phyloP scores from a whole-genome alignment of 1,140 invertebrate genomes.

The Drosophila sulfurigaster region DNA sequence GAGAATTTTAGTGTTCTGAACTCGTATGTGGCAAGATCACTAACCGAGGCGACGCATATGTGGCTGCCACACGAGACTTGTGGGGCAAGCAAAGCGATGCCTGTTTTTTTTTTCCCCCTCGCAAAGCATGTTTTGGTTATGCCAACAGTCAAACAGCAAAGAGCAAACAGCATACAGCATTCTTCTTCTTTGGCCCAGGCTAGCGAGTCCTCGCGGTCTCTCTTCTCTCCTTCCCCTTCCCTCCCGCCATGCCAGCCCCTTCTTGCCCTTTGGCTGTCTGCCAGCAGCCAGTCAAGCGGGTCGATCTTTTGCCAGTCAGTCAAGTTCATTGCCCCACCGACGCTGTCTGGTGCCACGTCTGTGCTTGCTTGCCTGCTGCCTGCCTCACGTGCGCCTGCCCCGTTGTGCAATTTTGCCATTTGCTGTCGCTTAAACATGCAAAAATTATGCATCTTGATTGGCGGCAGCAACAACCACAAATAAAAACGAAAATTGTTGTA shows the following conservation, averaged over 20 bases:
- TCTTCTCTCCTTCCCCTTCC: background rate
- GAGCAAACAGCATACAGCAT: background rate
- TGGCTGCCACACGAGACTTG: conserved; percentile 29
- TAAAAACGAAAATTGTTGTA: conserved; percentile 13
- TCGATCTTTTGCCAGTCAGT: conserved; percentile 60
- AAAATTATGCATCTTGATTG: conserved; percentile 77
- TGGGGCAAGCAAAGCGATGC: conserved; percentile 6
- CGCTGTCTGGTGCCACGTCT: conserved; percentile 47
- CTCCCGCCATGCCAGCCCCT: conserved; percentile 8
- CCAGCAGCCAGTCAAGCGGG: conserved; percentile 64
- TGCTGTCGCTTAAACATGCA: conserved; percentile 54
- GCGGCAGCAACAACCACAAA: conserved; percentile 24
- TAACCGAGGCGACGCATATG: conserved; percentile 35
- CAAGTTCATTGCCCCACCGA: conserved; percentile 72
- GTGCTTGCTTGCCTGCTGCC: conserved; percentile 27
- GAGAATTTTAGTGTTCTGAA: background rate
- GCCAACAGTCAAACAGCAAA: conserved; percentile 4
- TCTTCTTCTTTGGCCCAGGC: conserved; percentile 29
- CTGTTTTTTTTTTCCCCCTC: background rate
- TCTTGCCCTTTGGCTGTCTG: conserved; percentile 47
- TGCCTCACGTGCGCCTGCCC: conserved; percentile 60
- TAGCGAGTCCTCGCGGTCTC: conserved; percentile 11
- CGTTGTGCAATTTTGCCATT: conserved; percentile 50
- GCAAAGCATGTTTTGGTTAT: conserved; percentile 55
- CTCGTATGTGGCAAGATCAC: conserved; percentile 41